Evolutionary conservation across 1,140 invertebrate species (phyloP).

Genomic region (Drosophila obscura): DNA sequence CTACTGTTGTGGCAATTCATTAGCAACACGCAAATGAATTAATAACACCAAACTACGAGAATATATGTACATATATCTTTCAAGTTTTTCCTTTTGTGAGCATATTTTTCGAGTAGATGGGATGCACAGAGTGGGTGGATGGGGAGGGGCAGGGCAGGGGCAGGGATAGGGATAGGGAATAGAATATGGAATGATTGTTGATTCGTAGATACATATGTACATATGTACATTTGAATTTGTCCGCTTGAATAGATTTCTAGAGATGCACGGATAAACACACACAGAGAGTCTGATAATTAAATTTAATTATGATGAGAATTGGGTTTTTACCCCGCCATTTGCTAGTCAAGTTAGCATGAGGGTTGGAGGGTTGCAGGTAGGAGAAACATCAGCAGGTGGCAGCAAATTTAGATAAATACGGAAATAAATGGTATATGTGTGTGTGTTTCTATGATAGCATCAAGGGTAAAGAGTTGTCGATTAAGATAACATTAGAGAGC

Average conservation of each 20-base stretch:
- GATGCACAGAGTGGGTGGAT: neutral
- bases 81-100: slow-evolving; percentile 60
- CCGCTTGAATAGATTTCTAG: slow-evolving; percentile 31
- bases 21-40: slow-evolving; percentile 73
- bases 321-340: slow-evolving; percentile 16
- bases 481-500: too few relatives aligned
- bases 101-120: slow-evolving; percentile 23
- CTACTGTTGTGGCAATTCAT: slow-evolving; percentile 58
- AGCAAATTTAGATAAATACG: neutral
- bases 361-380: neutral
- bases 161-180: too few relatives aligned
- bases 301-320: slow-evolving; percentile 35
- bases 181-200: slow-evolving; percentile 29
- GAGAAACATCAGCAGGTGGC: slow-evolving; percentile 13
- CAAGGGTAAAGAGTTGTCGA: neutral
- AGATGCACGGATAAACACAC: slow-evolving; percentile 27
- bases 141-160: too few relatives aligned
- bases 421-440: neutral
- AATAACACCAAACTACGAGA: slow-evolving; percentile 79
- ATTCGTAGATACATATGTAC: neutral
- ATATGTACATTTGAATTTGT: slow-evolving; percentile 12
- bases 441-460: neutral
- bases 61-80: slow-evolving; percentile 16
- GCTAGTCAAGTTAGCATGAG: neutral
- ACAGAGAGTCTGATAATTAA: slow-evolving; percentile 16